Evolutionary conservation across 2,113 vertebrate genomes (phyloP), one percentile per base, ranked within the genome.

Genomic region (Laticauda laticaudata): DNA sequence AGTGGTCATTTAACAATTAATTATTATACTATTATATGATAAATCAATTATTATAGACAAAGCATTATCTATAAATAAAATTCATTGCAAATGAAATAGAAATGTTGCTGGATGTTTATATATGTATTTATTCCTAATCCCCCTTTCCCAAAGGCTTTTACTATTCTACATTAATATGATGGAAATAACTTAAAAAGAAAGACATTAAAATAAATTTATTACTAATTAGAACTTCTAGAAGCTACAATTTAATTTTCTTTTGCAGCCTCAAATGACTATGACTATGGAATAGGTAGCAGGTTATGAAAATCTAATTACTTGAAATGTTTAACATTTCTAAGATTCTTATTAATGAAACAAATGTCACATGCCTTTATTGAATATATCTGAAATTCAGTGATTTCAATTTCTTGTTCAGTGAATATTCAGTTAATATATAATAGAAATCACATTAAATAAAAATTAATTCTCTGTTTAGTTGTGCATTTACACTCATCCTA

Each of bases 281-380:
- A 5, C 3, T 34, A 85, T 2, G 0, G 1, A 90, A 54, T 89
- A 3, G 57, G 10, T 86, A 88, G 9, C 3, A 90, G 90, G 1
- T 10, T 91, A 64, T 89, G 93, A 95, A 94, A 85, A 92, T 48
- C 69, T 26, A 75, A 91, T 86, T 95, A 51, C 86, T 64, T 48
- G 48, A 18, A 94, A 1, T 8, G 48, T 54, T 91, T 95, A 90
- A 1, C 51, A 12, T 0, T 39, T 86, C 59, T 43, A 11, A 0
- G 61, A 18, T 94, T 91, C 96, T 92, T 56, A 29, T 48, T 93
- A 53, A 91, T 26, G 48, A 90, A 26, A 92, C 51, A 48, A 8
- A 9, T 64, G 21, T 11, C 9, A 91, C 92, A 94, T 88, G 0
- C 20, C 88, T 94, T 94, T 96, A 69, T 54, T 5, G 6, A 9